Percentiles rank a stretch among this genome's conserved stretches.
Evolutionary conservation across 2,113 vertebrate species (phyloP).

Genomic region (Scomber scombrus): DNA sequence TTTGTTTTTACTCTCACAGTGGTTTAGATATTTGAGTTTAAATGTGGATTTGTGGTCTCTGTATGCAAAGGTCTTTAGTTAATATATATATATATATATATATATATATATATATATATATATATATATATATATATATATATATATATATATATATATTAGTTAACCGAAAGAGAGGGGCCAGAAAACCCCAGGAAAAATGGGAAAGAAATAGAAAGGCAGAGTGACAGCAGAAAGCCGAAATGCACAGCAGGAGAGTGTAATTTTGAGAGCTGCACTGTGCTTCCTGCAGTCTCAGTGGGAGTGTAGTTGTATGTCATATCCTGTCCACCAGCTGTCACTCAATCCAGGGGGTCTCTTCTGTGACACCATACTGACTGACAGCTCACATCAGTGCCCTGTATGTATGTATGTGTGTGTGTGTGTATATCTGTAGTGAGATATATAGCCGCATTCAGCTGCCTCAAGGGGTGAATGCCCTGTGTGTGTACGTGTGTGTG

Average conservation of each 20-base stretch:
- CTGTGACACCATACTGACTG: slow-evolving; percentile 52
- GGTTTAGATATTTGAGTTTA: too few species aligned
- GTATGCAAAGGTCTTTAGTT: not conserved
- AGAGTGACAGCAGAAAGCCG: not conserved
- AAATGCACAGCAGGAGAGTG: not conserved
- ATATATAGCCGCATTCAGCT: slow-evolving; percentile 42
- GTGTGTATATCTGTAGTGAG: not conserved
- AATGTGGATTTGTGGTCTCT: not conserved
- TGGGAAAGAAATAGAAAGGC: not conserved
- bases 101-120: not conserved
- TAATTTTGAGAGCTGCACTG: slow-evolving; percentile 22
- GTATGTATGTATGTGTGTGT: slow-evolving; percentile 9
- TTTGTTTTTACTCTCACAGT: not conserved
- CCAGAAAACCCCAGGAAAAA: not conserved
- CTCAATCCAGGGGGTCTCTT: slow-evolving; percentile 59
- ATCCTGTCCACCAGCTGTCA: slow-evolving; percentile 77
- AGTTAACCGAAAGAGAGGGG: not conserved
- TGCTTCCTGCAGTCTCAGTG: slow-evolving; percentile 50
- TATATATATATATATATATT: not conserved
- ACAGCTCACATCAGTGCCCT: slow-evolving; percentile 50
- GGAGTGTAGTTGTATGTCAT: slow-evolving; percentile 69
- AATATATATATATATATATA: not conserved
- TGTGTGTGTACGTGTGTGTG: slow-evolving; percentile 31
- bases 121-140: not conserved
- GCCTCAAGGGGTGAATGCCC: slow-evolving; percentile 36